A percentile compares a stretch with the other conserved stretches of the same genome.
Conservation (phyloP, 1,140 invertebrate genomes). For the Acromyrmex heyeri region DNA sequence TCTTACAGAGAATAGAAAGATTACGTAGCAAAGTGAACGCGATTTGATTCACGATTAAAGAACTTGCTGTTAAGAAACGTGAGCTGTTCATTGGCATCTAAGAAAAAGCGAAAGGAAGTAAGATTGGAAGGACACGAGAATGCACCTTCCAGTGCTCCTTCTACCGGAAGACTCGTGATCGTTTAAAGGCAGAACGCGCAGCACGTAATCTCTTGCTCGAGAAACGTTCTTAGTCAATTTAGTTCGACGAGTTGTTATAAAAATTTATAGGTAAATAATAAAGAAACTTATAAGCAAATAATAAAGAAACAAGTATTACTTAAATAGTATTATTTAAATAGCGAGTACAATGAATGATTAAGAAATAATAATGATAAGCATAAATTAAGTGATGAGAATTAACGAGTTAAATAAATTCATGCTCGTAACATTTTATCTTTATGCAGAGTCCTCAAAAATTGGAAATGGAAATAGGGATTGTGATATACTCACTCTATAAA, state of each 20-base stretch:
- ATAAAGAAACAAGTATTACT: background rate
- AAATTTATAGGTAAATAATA: background rate
- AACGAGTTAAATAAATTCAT: background rate
- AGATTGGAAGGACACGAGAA: conserved; percentile 51
- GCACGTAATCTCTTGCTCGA: conserved; percentile 15
- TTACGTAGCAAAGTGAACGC: background rate
- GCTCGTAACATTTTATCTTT: background rate
- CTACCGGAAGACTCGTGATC: conserved; percentile 39
- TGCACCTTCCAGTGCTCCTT: conserved; percentile 54
- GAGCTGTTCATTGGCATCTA: conserved; percentile 41
- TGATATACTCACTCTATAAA: background rate
- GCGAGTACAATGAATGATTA: background rate
- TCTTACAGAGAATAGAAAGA: background rate
- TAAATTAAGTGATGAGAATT: background rate
- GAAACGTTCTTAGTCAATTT: background rate
- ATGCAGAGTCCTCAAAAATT: background rate
- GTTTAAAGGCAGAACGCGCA: conserved; percentile 29
- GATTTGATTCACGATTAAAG: conserved; percentile 44
- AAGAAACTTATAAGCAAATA: conserved; percentile 1
- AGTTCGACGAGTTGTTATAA: background rate
- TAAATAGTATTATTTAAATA: background rate
- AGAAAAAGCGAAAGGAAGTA: conserved; percentile 52
- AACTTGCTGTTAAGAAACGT: conserved; percentile 34
- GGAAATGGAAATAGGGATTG: background rate
- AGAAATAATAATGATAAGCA: background rate